Base-by-base conservation (phyloP, 2,888 invertebrate genomes). In the Torymus texanus region DNA sequence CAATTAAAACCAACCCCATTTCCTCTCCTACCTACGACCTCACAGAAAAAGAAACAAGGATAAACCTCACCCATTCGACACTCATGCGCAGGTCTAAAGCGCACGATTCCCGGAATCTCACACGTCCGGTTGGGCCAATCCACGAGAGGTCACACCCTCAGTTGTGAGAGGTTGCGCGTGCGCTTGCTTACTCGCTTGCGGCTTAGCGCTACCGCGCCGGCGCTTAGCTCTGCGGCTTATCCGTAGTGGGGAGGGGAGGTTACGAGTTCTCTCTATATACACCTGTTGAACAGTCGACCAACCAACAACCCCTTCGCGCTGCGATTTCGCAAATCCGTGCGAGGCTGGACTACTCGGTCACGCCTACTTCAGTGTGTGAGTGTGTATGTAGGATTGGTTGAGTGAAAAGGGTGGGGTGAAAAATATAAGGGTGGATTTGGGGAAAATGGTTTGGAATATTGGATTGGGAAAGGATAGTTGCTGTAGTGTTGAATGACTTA, bases 181-280 rank as follows among this genome's bases (percentile, higher is more conserved):
- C 41, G 41, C 41, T 41, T 8, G 41, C 41, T 41, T 8, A 41
- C 41, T 41, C 41, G 87, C 71, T 61, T 59, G 85, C 84, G 87
- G 88, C 88, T 90, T 90, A 90, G 86, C 88, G 41, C 41, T 41
- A 41, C 83, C 88, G 89, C 89, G 89, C 89, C 89, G 89, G 89
- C 89, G 89, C 89, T 90, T 90, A 90, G 86, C 87, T 8, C 68
- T 79, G 80, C 82, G 85, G 90, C 88, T 90, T 90, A 90, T 90
- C 90, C 89, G 83, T 65, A 86, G 83, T 85, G 85, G 67, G n/a
- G 85, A n/a, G n/a, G 84, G 86, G 84, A 85, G 85, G 84, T 82
- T 83, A 78, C 80, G 75, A 51, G 62, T 61, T 70, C 67, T 67
- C 72, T 24, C 73, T 41, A 29, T 41, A 41, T 41, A 41, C 41